Evolutionary conservation across 2,888 invertebrate genomes (phyloP).

Genomic region (Orthosia gothica): DNA sequence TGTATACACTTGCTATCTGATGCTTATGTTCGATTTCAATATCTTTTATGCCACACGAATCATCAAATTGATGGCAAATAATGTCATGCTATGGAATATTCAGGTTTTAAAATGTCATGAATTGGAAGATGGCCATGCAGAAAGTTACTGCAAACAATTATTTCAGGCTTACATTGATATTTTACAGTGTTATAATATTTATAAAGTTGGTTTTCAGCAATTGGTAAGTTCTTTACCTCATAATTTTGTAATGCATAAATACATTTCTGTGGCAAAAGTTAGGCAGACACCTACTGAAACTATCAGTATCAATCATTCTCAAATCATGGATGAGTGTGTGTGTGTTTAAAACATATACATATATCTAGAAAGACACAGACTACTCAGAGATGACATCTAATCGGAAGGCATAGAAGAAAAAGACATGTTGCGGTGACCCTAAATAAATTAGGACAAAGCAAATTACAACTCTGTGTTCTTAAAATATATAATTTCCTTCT

Average conservation of each 20-base stretch:
- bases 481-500: no score
- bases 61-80: constrained; percentile 31
- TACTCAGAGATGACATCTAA: no score
- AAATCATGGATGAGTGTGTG: no score
- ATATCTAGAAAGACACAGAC: no score
- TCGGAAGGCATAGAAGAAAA: no score
- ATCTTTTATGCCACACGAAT: constrained; percentile 26
- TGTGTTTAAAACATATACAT: no score
- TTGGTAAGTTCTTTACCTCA: constrained; percentile 9
- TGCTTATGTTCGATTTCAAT: constrained; percentile 39
- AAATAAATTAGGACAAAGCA: no score
- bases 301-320: no score
- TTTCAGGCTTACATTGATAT: constrained; percentile 22
- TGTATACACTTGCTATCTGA: neutral
- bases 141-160: constrained; percentile 13
- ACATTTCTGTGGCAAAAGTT: no score
- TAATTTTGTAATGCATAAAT: neutral
- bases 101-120: constrained; percentile 6
- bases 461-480: no score
- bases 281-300: no score
- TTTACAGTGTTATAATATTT: constrained; percentile 25
- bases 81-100: constrained; percentile 31
- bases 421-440: no score
- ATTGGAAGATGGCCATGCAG: neutral
- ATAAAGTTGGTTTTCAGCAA: constrained; percentile 12